Percentiles rank a stretch among this genome's conserved stretches.
Conservation (phyloP, 92 coral and sea anemone genomes). For the Zoanthus solanderi region DNA sequence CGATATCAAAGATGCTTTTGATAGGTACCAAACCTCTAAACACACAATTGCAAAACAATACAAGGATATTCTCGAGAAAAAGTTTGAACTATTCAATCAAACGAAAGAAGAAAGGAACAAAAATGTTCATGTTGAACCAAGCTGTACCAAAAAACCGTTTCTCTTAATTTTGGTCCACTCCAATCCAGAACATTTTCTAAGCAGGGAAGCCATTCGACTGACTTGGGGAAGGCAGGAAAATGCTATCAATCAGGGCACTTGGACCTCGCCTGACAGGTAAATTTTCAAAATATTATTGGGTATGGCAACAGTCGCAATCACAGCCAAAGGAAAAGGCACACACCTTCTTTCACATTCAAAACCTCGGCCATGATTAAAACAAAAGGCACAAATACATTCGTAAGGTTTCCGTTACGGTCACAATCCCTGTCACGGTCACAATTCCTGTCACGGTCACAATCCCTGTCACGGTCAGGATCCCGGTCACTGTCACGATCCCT, state of each 20-base stretch:
- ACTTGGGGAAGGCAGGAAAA: slow-evolving; percentile 93
- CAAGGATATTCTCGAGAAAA: slow-evolving; percentile 14
- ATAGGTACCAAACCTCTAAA: slow-evolving; percentile 74
- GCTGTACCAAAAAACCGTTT: slow-evolving; percentile 66
- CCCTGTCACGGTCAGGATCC: background rate
- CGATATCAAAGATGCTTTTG: slow-evolving; percentile 83
- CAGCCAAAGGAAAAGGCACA: too few relatives aligned
- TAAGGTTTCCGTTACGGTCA: background rate
- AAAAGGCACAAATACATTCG: too few relatives aligned
- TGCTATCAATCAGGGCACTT: slow-evolving; percentile 86
- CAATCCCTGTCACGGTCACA: background rate
- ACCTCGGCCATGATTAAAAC: too few relatives aligned
- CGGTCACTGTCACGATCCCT: too few relatives aligned
- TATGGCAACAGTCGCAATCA: too few relatives aligned
- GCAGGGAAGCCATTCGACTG: slow-evolving; percentile 82
- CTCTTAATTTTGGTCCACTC: slow-evolving; percentile 84
- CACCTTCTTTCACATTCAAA: too few relatives aligned
- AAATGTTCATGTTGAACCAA: background rate
- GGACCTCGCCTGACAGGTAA: slow-evolving; percentile 81
- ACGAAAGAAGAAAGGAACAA: slow-evolving; percentile 15
- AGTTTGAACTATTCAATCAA: slow-evolving; percentile 39
- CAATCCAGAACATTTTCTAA: slow-evolving; percentile 72
- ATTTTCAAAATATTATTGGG: background rate
- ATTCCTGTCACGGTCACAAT: background rate
- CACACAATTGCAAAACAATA: slow-evolving; percentile 65